Evolutionary conservation across 2,113 vertebrate genomes (phyloP).

Genomic region (Thalassarche chlororhynchos): DNA sequence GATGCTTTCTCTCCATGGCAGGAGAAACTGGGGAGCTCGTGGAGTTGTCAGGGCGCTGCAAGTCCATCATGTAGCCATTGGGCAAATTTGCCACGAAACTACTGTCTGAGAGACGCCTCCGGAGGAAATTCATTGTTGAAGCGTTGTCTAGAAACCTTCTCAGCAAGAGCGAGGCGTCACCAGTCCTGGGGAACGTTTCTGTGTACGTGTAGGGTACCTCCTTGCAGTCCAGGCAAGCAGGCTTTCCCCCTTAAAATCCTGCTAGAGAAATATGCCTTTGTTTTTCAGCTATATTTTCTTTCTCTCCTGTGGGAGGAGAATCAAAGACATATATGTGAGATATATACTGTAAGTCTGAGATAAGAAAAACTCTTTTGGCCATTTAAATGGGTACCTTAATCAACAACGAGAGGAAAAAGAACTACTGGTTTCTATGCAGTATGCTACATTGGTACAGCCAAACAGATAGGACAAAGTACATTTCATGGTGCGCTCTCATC

Average conservation of each 20-base stretch:
- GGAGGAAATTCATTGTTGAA: constrained; percentile 92
- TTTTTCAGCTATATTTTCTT: neutral
- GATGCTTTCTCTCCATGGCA: constrained; percentile 83
- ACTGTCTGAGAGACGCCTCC: constrained; percentile 94
- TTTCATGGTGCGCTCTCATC: neutral
- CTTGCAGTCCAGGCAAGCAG: neutral
- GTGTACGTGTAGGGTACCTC: neutral
- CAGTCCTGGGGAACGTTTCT: neutral
- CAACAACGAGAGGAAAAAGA: neutral
- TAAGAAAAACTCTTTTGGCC: neutral
- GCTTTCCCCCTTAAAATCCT: neutral
- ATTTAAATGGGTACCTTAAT: neutral
- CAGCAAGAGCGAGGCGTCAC: neutral
- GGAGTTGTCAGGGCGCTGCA: constrained; percentile 86
- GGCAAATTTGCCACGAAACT: constrained; percentile 97
- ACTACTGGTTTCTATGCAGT: neutral
- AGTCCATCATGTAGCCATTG: constrained; percentile 96
- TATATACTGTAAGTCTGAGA: neutral
- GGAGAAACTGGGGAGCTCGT: constrained; percentile 87
- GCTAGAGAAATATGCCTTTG: neutral
- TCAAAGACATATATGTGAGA: neutral
- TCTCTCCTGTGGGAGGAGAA: constrained; percentile 2
- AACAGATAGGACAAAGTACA: neutral
- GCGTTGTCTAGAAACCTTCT: neutral
- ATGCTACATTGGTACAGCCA: neutral